Evolutionary conservation across 2,888 invertebrate species (phyloP).

Genomic region (Noctua comes): DNA sequence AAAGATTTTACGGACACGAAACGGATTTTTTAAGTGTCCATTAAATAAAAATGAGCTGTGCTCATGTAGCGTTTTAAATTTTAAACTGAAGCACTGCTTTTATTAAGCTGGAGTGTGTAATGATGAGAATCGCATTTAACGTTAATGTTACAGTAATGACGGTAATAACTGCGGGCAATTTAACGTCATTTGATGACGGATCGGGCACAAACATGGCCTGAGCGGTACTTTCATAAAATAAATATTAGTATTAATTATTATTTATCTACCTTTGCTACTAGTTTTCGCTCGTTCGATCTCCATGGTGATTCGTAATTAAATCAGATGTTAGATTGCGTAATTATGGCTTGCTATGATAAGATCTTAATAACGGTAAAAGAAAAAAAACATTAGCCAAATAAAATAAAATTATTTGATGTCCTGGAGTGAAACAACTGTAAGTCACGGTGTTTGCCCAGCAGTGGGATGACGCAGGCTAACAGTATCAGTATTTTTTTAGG

Average conservation of each 20-base stretch:
- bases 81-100: slow-evolving; percentile 43
- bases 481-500: not conserved
- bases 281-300: not conserved
- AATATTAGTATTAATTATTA: slow-evolving; percentile 18
- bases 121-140: slow-evolving; percentile 31
- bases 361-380: not conserved
- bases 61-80: slow-evolving; percentile 27
- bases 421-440: too few relatives aligned
- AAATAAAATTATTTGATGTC: not conserved
- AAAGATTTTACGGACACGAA: slow-evolving; percentile 24
- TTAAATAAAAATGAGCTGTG: slow-evolving; percentile 36
- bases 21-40: slow-evolving; percentile 37
- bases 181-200: slow-evolving; percentile 41
- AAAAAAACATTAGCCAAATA: not conserved
- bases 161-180: slow-evolving; percentile 43
- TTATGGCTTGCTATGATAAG: not conserved
- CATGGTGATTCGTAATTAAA: slow-evolving; percentile 15
- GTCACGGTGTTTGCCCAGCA: too few relatives aligned
- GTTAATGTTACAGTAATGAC: slow-evolving; percentile 41
- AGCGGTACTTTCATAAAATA: slow-evolving; percentile 16
- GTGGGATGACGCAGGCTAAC: too few relatives aligned
- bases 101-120: slow-evolving; percentile 32
- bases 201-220: slow-evolving; percentile 20
- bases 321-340: not conserved
- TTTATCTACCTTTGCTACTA: slow-evolving; percentile 1